These are phyloP conservation scores for Hormiphora californensis DNA, from an alignment of 37 sponge, comb jelly and placozoan genomes.

Conservation along the genomic window DNA sequence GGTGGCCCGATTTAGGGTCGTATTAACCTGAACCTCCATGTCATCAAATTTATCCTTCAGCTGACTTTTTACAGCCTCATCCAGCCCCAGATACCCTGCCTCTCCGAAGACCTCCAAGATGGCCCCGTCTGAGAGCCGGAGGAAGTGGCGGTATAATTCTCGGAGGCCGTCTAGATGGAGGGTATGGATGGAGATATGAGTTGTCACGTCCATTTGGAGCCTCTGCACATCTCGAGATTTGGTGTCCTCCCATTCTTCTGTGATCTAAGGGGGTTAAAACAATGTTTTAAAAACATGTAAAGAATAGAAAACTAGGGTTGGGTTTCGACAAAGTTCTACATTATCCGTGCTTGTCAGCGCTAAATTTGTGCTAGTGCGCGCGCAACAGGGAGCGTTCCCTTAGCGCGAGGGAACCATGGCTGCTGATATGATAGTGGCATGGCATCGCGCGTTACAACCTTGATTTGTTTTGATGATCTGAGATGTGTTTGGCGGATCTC, in stretches of 20 bases:
- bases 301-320: too few species aligned
- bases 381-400: too few species aligned
- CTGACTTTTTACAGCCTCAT: constrained; percentile 32
- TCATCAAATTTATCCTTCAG: constrained; percentile 48
- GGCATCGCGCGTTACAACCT: too few species aligned
- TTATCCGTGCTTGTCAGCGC: too few species aligned
- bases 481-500: too few species aligned
- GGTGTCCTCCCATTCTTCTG: constrained; percentile 29
- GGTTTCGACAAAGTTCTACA: too few species aligned
- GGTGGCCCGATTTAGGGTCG: constrained; percentile 40
- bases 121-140: constrained; percentile 46
- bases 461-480: too few species aligned
- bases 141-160: constrained; percentile 40
- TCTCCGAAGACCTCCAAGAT: constrained; percentile 50
- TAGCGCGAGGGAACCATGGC: too few species aligned
- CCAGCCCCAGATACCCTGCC: constrained; percentile 17
- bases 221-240: constrained; percentile 7
- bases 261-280: not conserved
- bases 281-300: too few species aligned
- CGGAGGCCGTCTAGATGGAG: constrained; percentile 44
- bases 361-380: too few species aligned
- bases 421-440: too few species aligned
- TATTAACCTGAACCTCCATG: constrained; percentile 53
- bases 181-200: constrained; percentile 38
- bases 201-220: constrained; percentile 25